Evolutionary conservation across 2,888 invertebrate species (phyloP), one percentile per base, ranked within the genome.

Genomic region (Sipha maydis): DNA sequence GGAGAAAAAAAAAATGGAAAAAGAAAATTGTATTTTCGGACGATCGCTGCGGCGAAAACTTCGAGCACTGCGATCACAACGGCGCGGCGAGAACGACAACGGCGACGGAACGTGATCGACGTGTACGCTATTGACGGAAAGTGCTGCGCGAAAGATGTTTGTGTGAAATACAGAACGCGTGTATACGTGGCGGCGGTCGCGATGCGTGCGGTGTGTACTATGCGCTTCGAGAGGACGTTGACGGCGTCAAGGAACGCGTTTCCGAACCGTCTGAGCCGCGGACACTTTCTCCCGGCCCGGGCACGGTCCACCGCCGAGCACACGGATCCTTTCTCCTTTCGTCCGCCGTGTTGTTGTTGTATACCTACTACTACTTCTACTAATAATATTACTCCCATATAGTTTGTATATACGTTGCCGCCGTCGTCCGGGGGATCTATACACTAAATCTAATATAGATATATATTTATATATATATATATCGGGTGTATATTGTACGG

Each of bases 211-310:
- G 19, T 69, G 69, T 48, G 48, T 83, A 83, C 34, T 84, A 34
- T 41, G 17, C 28, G 11, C 25, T 28, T n/a, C 28, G 31, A 28
- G 61, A 61, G 38, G 48, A 25, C 69, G 28, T 25, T 31, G 48
- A 61, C 84, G 76, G 3, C 61, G 85, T 41, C 76, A 31, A 56
- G 56, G 86, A 79, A 86, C 88, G 88, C 88, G 82, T 88, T 82
- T 88, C 88, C 88, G 88, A 88, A 82, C 86, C 80, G 86, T 80
- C 86, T 61, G 73, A 80, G 28, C 86, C 56, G 38, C 73, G 75
- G 80, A 88, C 88, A 88, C 88, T 88, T 88, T 88, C 88, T 88
- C 88, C 80, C 41, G 75, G 79, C 38, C 56, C 80, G 86, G 69
- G 85, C 85, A 85, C 28, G 85, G 86, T 86, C 79, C 86, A 85